Base-by-base conservation (phyloP, 2,113 vertebrate genomes). In the Hyla sarda region DNA sequence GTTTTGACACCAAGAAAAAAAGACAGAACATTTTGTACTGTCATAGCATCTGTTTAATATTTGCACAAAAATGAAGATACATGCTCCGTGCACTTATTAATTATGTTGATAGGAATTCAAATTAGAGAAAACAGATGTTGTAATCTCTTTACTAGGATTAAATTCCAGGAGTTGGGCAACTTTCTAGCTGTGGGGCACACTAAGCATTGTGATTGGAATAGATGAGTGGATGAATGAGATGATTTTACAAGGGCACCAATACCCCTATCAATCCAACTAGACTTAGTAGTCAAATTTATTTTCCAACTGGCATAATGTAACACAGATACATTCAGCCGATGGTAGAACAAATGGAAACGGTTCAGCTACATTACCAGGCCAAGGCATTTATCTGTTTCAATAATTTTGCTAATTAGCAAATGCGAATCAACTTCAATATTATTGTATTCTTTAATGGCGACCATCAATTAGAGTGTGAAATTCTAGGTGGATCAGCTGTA, bases 31-130 rank as follows among this genome's bases (percentile, higher is more conserved):
- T 87, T 82, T 81, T 87, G 78, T 74, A 67, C 69, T 30, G 85
- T 87, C 84, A 72, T 62, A 87, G 81, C 77, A 82, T 87, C 85
- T 87, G 85, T 74, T 87, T 87, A 87, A 87, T 82, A 87, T 87
- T 87, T 87, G 77, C 78, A 87, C 67, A 82, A 87, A 86, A 87
- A 87, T 87, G 85, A 87, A 87, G 77, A 87, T 87, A 87, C 77
- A 87, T 82, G 85, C 67, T 82, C 78, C 10, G 25, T 81, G 85
- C 85, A 87, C 77, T 74, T 87, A 86, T 86, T 86, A 87, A 87
- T 87, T 87, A 87, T 82, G 85, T 87, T 82, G 77, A 87, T 62
- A 87, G 67, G 74, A 74, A 82, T 73, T 87, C 67, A 82, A 87
- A 85, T 85, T 50, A 87, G 85, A 73, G 37, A 82, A 87, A 87